These are phyloP conservation scores for Lepidocolaptes lacrymiger DNA, from an alignment of 2,797 vertebrate genomes.

Conservation along the genomic window DNA sequence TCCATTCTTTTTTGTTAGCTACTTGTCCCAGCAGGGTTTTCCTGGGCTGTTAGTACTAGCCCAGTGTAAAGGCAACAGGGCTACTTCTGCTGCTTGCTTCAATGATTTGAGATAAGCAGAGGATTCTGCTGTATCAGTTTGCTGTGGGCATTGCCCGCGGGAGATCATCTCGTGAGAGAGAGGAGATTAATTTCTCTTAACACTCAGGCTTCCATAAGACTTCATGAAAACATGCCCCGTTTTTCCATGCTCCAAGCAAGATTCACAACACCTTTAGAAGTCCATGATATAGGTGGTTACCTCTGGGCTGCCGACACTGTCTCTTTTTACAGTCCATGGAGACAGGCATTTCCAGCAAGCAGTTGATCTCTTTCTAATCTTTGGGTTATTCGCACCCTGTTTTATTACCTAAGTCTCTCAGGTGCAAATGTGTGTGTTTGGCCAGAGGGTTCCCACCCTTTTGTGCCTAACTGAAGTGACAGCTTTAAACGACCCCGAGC, in stretches of 20 bases:
- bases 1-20: not conserved
- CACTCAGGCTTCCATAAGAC: not conserved
- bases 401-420: constrained; percentile 16
- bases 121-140: not conserved
- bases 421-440: not conserved
- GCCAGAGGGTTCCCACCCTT: not conserved
- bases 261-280: not conserved
- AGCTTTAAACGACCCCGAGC: not conserved
- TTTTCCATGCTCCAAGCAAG: not conserved
- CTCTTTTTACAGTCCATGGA: not conserved
- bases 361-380: not conserved
- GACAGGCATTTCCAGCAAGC: not conserved
- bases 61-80: not conserved
- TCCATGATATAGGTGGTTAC: not conserved
- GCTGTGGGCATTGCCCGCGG: not conserved
- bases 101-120: not conserved
- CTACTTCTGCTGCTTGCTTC: not conserved
- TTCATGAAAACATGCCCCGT: not conserved
- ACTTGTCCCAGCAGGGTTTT: not conserved
- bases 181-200: not conserved
- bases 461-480: not conserved
- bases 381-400: not conserved
- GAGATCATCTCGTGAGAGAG: not conserved
- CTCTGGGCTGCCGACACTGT: not conserved
- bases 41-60: not conserved